Base-by-base conservation (phyloP, 2,888 invertebrate species). In the Iselma pallidipennis region DNA sequence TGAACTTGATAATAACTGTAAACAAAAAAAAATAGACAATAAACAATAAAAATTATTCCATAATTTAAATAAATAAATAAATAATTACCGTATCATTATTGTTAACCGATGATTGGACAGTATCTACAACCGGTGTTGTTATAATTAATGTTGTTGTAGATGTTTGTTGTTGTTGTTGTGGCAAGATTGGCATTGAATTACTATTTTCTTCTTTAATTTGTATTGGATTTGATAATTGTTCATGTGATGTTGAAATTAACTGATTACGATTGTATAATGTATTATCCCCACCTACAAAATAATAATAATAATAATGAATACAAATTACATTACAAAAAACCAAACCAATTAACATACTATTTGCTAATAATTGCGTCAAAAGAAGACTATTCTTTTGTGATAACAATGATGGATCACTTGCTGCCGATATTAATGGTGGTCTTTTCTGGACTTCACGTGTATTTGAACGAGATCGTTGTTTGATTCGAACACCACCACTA, bases 331-430 rank as follows among this genome's bases (percentile, higher is more conserved):
- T 6, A 29, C 16, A 2, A 12, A n/a, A 21, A 23, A 25, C 14
- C 25, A 21, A 14, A 37, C 19, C n/a, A n/a, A n/a, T n/a, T n/a
- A n/a, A 71, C 71, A 90, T 89, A 79, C 85, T 87, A 76, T 84
- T 86, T 53, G 91, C 70, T 51, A 95, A 87, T 67, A 95, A 86
- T 77, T 94, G 94, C 50, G 94, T 94, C 63, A 95, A 85, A 78
- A 91, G 86, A 57, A 92, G 91, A 83, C 91, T 93, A 74, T 69
- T 75, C 19, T 54, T 85, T 68, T 56, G 63, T 2, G 83, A 83
- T 19, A 82, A 85, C 66, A 92, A 83, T 71, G 89, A 86, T 51
- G 92, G 91, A 82, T 93, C 92, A 78, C 91, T 92, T 59, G 88
- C 87, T 49, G 91, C 89, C 71, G 90, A 87, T 71, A 88, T 86